A percentile compares a stretch with the other conserved stretches of the same genome.
Evolutionary conservation across 2,797 vertebrate species (phyloP).

Genomic region (Chrysocyon brachyurus): DNA sequence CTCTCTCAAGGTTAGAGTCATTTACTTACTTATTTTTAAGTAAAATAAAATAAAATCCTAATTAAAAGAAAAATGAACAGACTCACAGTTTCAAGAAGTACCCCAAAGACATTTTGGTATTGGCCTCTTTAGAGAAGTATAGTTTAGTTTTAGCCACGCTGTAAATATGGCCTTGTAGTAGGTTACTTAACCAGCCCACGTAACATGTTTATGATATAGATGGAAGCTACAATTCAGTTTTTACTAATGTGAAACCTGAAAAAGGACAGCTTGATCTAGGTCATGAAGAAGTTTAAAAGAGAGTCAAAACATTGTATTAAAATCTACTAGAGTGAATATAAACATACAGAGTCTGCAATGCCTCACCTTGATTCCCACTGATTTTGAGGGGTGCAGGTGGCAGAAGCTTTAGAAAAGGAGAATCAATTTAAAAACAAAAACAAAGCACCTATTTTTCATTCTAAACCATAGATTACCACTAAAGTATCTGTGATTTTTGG

Average conservation of each 20-base stretch:
- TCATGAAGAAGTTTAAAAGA: slow-evolving; percentile 50
- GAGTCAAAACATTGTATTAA: not conserved
- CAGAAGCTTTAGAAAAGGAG: slow-evolving; percentile 50
- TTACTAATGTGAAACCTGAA: not conserved
- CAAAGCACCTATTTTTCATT: not conserved
- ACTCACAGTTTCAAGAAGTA: not conserved
- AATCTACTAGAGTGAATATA: not conserved
- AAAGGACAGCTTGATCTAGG: not conserved
- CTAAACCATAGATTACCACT: not conserved
- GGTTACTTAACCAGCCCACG: not conserved
- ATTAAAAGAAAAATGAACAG: not conserved
- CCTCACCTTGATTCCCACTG: not conserved
- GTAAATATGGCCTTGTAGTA: not conserved
- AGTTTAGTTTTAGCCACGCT: not conserved
- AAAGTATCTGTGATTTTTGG: not conserved
- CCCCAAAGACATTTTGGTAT: not conserved
- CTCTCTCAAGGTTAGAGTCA: not conserved
- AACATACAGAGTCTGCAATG: not conserved
- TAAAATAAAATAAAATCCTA: not conserved
- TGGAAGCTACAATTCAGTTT: not conserved
- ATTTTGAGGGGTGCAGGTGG: not conserved
- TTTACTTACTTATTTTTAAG: not conserved
- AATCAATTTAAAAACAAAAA: slow-evolving; percentile 30
- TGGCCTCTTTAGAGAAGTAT: not conserved
- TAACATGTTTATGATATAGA: not conserved